Percentiles rank a stretch among this genome's conserved stretches.
Evolutionary conservation across 2,888 invertebrate genomes (phyloP).

Genomic region (Microctonus hyperodae): DNA sequence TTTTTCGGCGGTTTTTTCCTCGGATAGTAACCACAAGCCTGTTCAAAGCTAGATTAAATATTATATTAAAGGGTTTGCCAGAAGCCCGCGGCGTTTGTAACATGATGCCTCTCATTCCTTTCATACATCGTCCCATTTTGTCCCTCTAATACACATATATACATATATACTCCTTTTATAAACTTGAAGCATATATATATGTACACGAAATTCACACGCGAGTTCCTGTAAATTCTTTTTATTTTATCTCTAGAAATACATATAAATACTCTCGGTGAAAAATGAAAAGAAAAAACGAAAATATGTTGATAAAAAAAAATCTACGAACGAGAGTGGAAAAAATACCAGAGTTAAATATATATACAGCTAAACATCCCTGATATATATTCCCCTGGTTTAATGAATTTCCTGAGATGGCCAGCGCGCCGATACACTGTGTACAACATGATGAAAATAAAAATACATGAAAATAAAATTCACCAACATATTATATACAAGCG

Average conservation of each 20-base stretch:
- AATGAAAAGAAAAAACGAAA: background rate
- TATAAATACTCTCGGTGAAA: background rate
- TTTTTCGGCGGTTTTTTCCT: no score
- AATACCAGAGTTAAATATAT: background rate
- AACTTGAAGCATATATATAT: no score
- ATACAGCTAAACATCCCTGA: background rate
- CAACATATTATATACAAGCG: constrained; percentile 44
- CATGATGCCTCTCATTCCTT: background rate
- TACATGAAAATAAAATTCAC: constrained; percentile 40
- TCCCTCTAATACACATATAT: no score
- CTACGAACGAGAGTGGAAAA: background rate
- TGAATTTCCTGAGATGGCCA: constrained; percentile 39
- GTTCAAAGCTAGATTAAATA: constrained; percentile 65
- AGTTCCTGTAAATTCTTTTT: constrained; percentile 23
- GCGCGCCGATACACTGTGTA: constrained; percentile 8
- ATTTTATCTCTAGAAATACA: background rate
- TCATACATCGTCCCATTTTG: constrained; percentile 8
- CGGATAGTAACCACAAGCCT: constrained; percentile 62
- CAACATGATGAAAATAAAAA: background rate
- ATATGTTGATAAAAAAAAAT: constrained; percentile 21
- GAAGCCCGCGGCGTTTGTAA: background rate
- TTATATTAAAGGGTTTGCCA: constrained; percentile 64
- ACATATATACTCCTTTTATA: no score
- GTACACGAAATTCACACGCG: constrained; percentile 17
- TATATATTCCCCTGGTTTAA: constrained; percentile 27